phyloP scores from a whole-genome alignment of 1,140 invertebrate species.

The Lepeophtheirus salmonis region DNA sequence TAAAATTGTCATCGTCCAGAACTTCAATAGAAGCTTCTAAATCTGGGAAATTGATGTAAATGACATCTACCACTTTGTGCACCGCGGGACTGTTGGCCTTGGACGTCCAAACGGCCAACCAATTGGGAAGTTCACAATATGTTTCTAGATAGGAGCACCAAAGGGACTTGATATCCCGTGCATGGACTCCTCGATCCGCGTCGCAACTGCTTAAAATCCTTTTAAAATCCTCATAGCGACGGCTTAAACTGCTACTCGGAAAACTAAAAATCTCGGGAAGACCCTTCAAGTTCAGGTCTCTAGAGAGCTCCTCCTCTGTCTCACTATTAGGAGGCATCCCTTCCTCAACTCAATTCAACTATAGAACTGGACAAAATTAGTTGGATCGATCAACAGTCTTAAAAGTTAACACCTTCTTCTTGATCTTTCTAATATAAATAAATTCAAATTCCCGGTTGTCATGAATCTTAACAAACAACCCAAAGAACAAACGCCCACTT shows the following conservation, averaged over 20 bases:
- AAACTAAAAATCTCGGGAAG: background rate
- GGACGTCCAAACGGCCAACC: background rate
- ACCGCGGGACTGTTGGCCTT: background rate
- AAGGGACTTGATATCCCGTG: background rate
- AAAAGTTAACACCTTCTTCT: too few relatives aligned
- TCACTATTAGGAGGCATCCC: too few relatives aligned
- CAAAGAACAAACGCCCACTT: too few relatives aligned
- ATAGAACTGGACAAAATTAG: too few relatives aligned
- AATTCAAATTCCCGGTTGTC: too few relatives aligned
- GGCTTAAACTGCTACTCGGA: background rate
- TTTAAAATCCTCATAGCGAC: background rate
- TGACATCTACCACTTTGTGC: background rate
- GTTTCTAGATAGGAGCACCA: background rate
- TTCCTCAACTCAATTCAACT: too few relatives aligned
- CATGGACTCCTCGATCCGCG: background rate
- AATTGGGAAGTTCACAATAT: background rate
- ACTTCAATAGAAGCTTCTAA: background rate
- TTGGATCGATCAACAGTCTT: too few relatives aligned
- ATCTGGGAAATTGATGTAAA: background rate
- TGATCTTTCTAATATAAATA: too few relatives aligned
- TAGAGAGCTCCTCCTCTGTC: too few relatives aligned
- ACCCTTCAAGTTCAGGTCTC: too few relatives aligned
- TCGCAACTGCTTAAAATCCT: background rate
- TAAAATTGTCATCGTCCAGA: conserved; percentile 34
- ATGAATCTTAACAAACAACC: too few relatives aligned